These are phyloP conservation scores for Morpho helenor DNA, from an alignment of 2,888 invertebrate species.

Conservation along the genomic window DNA sequence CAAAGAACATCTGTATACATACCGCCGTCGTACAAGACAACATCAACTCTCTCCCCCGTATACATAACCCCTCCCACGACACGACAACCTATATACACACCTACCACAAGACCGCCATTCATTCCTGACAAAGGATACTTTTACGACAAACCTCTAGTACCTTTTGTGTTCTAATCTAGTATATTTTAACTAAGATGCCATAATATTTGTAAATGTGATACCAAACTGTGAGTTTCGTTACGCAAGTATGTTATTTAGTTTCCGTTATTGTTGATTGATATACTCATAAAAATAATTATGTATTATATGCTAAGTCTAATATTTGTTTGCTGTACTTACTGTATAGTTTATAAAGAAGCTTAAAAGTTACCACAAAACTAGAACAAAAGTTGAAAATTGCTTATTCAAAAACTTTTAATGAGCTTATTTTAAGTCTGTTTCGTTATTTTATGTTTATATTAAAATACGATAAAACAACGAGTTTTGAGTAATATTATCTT, in stretches of 20 bases:
- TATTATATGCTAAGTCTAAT: no score
- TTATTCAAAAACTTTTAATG: no score
- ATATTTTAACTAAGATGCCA: slow-evolving; percentile 33
- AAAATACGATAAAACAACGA: no score
- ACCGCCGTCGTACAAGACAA: slow-evolving; percentile 16
- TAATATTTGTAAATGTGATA: slow-evolving; percentile 72
- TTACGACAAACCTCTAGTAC: slow-evolving; percentile 66
- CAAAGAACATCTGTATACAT: slow-evolving; percentile 9
- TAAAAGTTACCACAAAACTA: no score
- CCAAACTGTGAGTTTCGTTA: slow-evolving; percentile 43
- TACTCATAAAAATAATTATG: no score
- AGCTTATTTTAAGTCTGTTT: no score
- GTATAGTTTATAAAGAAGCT: no score
- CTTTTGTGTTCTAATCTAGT: slow-evolving; percentile 60
- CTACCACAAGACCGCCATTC: slow-evolving; percentile 57
- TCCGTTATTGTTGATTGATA: background rate
- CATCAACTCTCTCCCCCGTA: slow-evolving; percentile 20
- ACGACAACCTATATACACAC: slow-evolving; percentile 30
- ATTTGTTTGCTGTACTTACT: no score
- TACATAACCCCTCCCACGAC: slow-evolving; percentile 40
- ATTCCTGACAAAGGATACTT: slow-evolving; percentile 62
- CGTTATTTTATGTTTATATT: no score
- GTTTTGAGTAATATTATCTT: no score
- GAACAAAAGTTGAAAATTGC: no score
- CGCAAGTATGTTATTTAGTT: slow-evolving; percentile 16